Conservation (phyloP, 2,888 invertebrate species). For the Drosophila mercatorum region DNA sequence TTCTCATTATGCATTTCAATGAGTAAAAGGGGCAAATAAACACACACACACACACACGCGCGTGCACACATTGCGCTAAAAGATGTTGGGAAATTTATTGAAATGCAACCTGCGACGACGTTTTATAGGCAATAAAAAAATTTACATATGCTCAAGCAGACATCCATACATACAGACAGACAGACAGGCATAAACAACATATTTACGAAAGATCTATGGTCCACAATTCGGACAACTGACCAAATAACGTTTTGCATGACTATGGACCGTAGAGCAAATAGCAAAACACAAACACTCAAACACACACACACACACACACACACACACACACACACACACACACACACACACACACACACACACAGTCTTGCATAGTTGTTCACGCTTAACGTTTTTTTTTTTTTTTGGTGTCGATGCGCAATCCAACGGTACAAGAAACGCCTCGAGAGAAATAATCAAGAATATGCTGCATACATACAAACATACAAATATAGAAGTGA, state of each 20-base stretch:
- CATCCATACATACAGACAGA: background rate
- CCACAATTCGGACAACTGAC: constrained; percentile 57
- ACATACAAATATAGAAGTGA: constrained; percentile 6
- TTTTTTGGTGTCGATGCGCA: constrained; percentile 47
- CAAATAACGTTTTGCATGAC: constrained; percentile 63
- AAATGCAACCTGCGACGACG: constrained; percentile 47
- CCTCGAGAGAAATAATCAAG: constrained; percentile 56
- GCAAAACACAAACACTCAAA: constrained; percentile 45
- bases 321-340: constrained; percentile 26
- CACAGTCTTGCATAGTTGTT: constrained; percentile 4
- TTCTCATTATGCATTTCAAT: constrained; percentile 55
- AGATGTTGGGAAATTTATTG: constrained; percentile 54
- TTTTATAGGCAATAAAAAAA: constrained; percentile 59
- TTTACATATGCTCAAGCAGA: constrained; percentile 43
- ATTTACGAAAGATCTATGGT: constrained; percentile 42
- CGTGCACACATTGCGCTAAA: constrained; percentile 6
- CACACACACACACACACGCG: background rate
- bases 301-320: constrained; percentile 6
- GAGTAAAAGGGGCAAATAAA: constrained; percentile 41
- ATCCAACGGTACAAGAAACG: constrained; percentile 59
- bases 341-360: constrained; percentile 18
- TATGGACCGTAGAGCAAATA: constrained; percentile 70
- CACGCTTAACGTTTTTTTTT: constrained; percentile 14
- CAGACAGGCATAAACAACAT: constrained; percentile 3
- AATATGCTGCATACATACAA: constrained; percentile 32